Percentiles rank a stretch among this genome's conserved stretches.
phyloP scores from a whole-genome alignment of 2,888 invertebrate genomes.

The Operophtera brumata region DNA sequence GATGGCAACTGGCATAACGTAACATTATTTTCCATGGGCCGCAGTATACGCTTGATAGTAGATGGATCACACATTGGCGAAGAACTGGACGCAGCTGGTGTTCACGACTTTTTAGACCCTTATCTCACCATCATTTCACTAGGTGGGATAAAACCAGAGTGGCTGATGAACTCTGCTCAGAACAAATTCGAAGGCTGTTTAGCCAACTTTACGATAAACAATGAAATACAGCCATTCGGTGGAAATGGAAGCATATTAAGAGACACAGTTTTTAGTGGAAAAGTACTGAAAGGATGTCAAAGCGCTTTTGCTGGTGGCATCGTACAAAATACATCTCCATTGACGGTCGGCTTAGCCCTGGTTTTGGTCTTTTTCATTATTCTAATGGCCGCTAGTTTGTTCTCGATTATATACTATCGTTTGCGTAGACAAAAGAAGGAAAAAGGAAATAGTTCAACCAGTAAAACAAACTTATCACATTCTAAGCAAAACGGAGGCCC shows the following conservation, averaged over 20 bases:
- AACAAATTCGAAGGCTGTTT: conserved; percentile 93
- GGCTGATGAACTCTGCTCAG: conserved; percentile 77
- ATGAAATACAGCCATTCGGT: conserved; percentile 93
- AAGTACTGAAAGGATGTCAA: conserved; percentile 87
- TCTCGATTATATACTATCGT: conserved; percentile 95
- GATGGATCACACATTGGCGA: conserved; percentile 88
- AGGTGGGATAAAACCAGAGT: conserved; percentile 86
- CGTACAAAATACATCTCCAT: conserved; percentile 89
- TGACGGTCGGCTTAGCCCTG: conserved; percentile 95
- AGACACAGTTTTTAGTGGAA: conserved; percentile 85
- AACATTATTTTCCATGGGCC: conserved; percentile 85
- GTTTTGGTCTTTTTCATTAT: conserved; percentile 97
- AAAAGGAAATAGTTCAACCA: conserved; percentile 84
- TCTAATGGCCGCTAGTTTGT: conserved; percentile 91
- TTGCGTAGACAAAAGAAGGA: conserved; percentile 93
- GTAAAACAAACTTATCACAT: conserved; percentile 85
- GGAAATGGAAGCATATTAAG: conserved; percentile 91
- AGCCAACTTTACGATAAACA: conserved; percentile 93
- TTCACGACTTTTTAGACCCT: conserved; percentile 95
- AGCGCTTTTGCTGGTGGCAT: conserved; percentile 88
- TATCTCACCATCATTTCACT: conserved; percentile 90
- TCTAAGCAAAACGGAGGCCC: conserved; percentile 89
- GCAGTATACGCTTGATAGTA: conserved; percentile 86
- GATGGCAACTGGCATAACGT: conserved; percentile 96
- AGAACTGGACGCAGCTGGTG: conserved; percentile 91